A percentile compares a stretch with the other conserved stretches of the same genome.
These are phyloP conservation scores for Gorsachius goisagi DNA, from an alignment of 2,113 vertebrate species.

Conservation along the genomic window DNA sequence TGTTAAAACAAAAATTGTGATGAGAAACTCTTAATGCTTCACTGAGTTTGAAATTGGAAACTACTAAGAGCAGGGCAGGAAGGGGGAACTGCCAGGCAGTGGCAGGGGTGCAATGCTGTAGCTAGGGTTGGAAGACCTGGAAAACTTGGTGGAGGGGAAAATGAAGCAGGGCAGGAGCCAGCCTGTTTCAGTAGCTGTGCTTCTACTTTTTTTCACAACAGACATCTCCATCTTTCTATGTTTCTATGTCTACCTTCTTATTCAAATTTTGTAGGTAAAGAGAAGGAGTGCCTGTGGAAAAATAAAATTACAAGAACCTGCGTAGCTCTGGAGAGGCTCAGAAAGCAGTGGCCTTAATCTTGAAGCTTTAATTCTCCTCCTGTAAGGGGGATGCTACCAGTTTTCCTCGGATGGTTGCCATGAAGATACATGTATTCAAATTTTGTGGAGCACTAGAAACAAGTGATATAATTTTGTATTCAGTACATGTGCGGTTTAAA, in stretches of 20 bases:
- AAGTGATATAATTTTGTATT: neutral
- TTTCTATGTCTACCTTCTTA: neutral
- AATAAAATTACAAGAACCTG: neutral
- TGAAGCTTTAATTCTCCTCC: neutral
- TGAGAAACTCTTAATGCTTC: neutral
- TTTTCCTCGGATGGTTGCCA: neutral
- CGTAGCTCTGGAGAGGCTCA: rapidly evolving
- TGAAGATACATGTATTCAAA: neutral
- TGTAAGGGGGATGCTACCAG: neutral
- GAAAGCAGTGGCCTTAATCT: neutral
- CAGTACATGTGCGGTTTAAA: neutral
- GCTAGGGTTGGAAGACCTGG: neutral
- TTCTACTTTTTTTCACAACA: neutral
- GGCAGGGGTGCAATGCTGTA: neutral
- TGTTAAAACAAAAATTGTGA: neutral
- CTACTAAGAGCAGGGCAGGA: neutral
- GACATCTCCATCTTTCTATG: neutral
- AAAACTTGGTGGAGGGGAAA: neutral
- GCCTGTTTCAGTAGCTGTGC: neutral
- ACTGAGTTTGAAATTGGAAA: neutral
- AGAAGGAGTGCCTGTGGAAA: neutral
- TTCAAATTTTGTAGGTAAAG: neutral
- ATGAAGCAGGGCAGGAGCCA: neutral
- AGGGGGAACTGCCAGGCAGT: neutral
- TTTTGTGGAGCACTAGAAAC: neutral